These are phyloP conservation scores for Oxyruncus cristatus DNA, from an alignment of 2,113 vertebrate species.

Conservation along the genomic window DNA sequence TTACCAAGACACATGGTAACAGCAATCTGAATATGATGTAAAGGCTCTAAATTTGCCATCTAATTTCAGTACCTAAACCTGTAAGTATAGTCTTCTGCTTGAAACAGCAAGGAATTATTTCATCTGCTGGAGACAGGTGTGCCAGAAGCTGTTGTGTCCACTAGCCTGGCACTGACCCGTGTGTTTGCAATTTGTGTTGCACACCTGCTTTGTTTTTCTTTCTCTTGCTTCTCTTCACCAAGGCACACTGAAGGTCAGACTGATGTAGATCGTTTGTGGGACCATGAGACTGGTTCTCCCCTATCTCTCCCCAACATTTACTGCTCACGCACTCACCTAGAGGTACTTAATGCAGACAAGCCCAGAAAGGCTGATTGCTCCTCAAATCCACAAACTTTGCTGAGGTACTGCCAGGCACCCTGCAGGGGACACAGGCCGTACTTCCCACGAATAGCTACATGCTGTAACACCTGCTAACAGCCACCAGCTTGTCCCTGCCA, in stretches of 20 bases:
- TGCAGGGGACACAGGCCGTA: fast-evolving
- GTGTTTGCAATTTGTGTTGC: neutral
- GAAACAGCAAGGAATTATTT: neutral
- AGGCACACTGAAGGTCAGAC: neutral
- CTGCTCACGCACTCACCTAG: neutral
- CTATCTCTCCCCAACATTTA: neutral
- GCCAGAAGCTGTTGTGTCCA: fast-evolving
- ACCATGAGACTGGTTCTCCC: neutral
- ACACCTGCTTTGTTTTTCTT: fast-evolving
- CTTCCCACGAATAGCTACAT: neutral
- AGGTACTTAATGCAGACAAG: neutral
- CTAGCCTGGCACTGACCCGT: fast-evolving
- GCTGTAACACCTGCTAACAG: fast-evolving
- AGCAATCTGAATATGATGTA: neutral
- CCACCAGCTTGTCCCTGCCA: neutral
- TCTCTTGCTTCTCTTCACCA: neutral
- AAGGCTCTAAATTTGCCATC: neutral
- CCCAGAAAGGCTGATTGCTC: neutral
- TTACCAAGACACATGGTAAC: neutral
- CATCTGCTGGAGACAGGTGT: neutral
- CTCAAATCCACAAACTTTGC: neutral
- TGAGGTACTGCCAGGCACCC: neutral
- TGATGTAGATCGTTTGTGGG: too few relatives aligned
- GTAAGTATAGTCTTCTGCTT: neutral
- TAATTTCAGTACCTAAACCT: neutral